Percentiles rank a stretch among this genome's conserved stretches.
These are phyloP conservation scores for Thysanoteuthis rhombus DNA, from an alignment of 2,888 invertebrate genomes.

Conservation along the genomic window DNA sequence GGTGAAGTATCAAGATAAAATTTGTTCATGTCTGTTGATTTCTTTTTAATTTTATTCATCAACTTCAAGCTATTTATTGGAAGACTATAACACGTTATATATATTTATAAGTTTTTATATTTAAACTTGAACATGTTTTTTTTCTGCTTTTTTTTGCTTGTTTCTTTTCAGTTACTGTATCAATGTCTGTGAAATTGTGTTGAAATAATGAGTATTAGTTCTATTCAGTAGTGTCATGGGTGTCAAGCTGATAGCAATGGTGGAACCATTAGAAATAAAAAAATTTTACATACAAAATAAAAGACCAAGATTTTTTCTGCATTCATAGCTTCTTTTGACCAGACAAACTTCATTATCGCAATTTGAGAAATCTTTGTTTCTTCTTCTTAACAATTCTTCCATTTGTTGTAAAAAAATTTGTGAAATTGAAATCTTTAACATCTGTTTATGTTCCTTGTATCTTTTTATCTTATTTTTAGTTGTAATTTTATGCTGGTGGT, in stretches of 20 bases:
- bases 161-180: background rate
- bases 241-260: background rate
- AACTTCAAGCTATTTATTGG: no score
- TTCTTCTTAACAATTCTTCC: no score
- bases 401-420: background rate
- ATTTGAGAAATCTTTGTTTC: background rate
- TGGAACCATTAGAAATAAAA: no score
- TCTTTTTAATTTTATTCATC: no score
- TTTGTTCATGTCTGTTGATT: no score
- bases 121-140: no score
- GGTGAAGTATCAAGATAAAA: no score
- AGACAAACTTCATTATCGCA: background rate
- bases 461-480: background rate
- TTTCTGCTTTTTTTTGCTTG: background rate
- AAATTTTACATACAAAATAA: background rate
- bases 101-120: no score
- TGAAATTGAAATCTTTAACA: background rate
- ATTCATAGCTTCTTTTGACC: background rate
- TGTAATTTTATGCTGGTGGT: no score
- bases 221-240: background rate
- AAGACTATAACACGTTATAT: no score
- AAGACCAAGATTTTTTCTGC: background rate
- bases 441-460: background rate
- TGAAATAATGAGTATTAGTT: conserved; percentile 12
- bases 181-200: conserved; percentile 12